Conservation (phyloP, 2,797 vertebrate species). For the Paedocypris micromegethes region DNA sequence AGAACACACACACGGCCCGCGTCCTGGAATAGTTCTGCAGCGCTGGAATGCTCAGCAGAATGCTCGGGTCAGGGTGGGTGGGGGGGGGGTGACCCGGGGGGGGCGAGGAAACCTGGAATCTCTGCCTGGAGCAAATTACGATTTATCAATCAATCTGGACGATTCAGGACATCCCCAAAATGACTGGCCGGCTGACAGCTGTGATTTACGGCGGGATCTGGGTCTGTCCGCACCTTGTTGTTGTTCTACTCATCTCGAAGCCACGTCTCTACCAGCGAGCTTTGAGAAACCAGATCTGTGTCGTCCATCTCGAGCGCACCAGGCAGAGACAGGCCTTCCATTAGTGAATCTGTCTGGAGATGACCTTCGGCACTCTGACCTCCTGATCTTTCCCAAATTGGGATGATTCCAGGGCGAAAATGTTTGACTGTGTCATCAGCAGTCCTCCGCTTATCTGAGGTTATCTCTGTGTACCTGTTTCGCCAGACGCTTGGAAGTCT, state of each 20-base stretch:
- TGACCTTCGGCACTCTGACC: slow-evolving; percentile 62
- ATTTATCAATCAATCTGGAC: slow-evolving; percentile 58
- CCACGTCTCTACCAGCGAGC: slow-evolving; percentile 33
- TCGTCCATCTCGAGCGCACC: slow-evolving; percentile 60
- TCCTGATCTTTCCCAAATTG: slow-evolving; percentile 48
- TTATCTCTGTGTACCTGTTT: slow-evolving; percentile 59
- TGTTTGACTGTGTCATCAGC: slow-evolving; percentile 59
- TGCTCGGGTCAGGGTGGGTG: slow-evolving; percentile 46
- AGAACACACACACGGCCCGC: slow-evolving; percentile 43
- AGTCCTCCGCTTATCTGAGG: slow-evolving; percentile 57
- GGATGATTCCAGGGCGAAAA: slow-evolving; percentile 52
- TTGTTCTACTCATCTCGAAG: slow-evolving; percentile 47
- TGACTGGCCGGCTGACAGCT: slow-evolving; percentile 58
- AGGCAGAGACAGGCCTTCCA: slow-evolving; percentile 61
- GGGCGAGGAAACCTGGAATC: slow-evolving; percentile 50
- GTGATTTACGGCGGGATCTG: slow-evolving; percentile 42
- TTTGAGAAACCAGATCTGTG: slow-evolving; percentile 67
- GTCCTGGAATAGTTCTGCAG: slow-evolving; percentile 70
- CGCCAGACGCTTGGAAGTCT: slow-evolving; percentile 58
- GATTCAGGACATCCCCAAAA: slow-evolving; percentile 55
- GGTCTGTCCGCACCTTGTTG: slow-evolving; percentile 66
- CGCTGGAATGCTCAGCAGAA: slow-evolving; percentile 67
- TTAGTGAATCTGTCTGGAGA: slow-evolving; percentile 59
- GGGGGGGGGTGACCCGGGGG: slow-evolving; percentile 33
- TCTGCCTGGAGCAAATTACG: slow-evolving; percentile 43